Evolutionary conservation across 2,888 invertebrate genomes (phyloP).

Genomic region (Noctuana brunneofusca): DNA sequence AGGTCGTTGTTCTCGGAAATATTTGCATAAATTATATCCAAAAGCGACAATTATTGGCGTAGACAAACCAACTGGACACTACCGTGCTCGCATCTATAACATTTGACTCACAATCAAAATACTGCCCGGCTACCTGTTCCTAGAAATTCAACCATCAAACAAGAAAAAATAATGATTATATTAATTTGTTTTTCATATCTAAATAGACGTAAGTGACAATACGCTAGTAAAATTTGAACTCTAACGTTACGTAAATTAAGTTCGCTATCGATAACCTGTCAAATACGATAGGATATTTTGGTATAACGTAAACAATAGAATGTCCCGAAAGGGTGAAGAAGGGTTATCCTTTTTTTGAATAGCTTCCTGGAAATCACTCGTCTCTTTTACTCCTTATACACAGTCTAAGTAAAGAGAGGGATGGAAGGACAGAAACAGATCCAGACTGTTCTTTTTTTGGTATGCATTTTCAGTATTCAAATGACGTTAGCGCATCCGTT

Average conservation of each 20-base stretch:
- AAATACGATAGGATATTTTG: constrained; percentile 55
- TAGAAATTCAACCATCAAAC: constrained; percentile 53
- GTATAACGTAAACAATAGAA: constrained; percentile 68
- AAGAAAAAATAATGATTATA: constrained; percentile 63
- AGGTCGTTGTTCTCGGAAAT: constrained; percentile 67
- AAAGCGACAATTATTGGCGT: constrained; percentile 52
- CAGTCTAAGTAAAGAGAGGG: constrained; percentile 48
- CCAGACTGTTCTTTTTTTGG: constrained; percentile 52
- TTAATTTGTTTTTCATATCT: constrained; percentile 52
- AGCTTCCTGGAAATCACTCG: constrained; percentile 69
- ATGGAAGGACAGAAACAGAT: constrained; percentile 39
- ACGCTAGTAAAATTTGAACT: constrained; percentile 34
- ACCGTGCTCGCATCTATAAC: constrained; percentile 29
- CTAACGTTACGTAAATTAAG: constrained; percentile 40
- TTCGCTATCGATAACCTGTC: constrained; percentile 44
- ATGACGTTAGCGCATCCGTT: constrained; percentile 79
- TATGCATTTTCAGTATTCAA: constrained; percentile 77
- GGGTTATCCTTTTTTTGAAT: constrained; percentile 80
- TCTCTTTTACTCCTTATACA: constrained; percentile 55
- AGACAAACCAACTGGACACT: constrained; percentile 39
- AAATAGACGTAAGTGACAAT: constrained; percentile 46
- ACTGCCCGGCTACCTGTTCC: constrained; percentile 72
- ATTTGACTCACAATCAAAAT: constrained; percentile 46
- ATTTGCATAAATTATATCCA: constrained; percentile 67
- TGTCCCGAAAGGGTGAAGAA: constrained; percentile 76